Base-by-base conservation (phyloP, 2,888 invertebrate genomes). In the Orthosia cruda region DNA sequence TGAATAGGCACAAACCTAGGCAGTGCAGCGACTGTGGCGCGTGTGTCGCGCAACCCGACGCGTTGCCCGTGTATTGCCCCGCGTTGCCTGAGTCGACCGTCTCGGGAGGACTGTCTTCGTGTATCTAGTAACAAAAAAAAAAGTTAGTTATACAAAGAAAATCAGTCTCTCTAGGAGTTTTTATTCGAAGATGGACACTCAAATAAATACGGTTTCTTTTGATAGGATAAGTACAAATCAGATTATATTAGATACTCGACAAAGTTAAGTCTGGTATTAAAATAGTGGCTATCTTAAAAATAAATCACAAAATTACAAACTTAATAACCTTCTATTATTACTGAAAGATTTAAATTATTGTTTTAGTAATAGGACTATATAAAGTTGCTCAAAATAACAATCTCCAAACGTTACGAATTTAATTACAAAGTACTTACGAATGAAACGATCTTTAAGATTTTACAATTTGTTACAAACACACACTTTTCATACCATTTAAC, bases 1-100 rank as follows among this genome's bases (percentile, higher is more conserved):
- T 91, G 83, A 96, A 91, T 81, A 96, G 92, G 88, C 95, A 97
- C 97, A 97, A 97, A 97, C 97, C 97, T 97, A 97, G 89, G 91
- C 97, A 97, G 88, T 94, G 95, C 4, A 94, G 92, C 16, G 95
- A 91, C 55, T 91, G 90, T n/a, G 95, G 89, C 45, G 94, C 92
- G 83, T 88, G 92, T 7, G 94, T 94, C 11, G 93, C 87, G 88
- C 97, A 97, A 5, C 96, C 96, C 49, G 90, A 86, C 15, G 89
- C 71, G 78, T 88, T 91, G 74, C 90, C 90, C 71, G 91, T 91
- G 88, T 89, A 92, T 65, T 91, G 89, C 61, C 89, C 91, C 61
- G 87, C 90, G 85, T 88, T 90, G 65, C 87, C 87, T 5, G 87
- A 89, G 20, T 88, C 88, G 63, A 86, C 88, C 50, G 84, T 86